Evolutionary conservation across 2,888 invertebrate genomes (phyloP), one percentile per base, ranked within the genome.

Genomic region (Nasonovia ribisnigri): DNA sequence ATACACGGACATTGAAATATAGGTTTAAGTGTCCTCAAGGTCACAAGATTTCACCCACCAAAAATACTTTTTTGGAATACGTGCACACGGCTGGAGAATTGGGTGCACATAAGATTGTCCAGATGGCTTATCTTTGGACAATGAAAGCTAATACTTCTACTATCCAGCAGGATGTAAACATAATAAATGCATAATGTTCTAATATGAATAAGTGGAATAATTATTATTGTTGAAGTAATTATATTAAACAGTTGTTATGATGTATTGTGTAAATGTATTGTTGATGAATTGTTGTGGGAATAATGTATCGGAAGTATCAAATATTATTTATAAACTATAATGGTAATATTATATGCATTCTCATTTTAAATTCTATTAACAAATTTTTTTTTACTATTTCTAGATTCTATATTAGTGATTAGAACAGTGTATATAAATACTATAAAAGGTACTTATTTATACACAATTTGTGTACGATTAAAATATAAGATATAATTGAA

Each of bases 51-150:
- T 87, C 48, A 6, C 48, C 87, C 29, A 87, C 48, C 42, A 29
- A 3, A 46, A 87, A 87, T 46, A n/a, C 26, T 6, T 87, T 87
- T 46, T 46, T 87, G 26, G 48, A 87, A 87, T 46, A 87, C 8
- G 87, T 46, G 11, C 87, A 87, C 42, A 87, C 87, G 3, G 87
- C 87, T 87, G 87, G 87, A 84, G 87, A 29, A 24, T 90, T 24
- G 86, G 84, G 36, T 46, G 48, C 24, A 86, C 90, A 87, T 46
- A 46, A 86, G 86, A 86, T 46, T 86, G 46, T 86, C 13, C 86
- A 86, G 46, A 86, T 86, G 46, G 46, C 46, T 42, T 86, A 86
- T 86, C 86, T 86, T 86, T 86, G 86, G 86, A 43, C 11, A 86
- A 86, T 43, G 20, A 86, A 86, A 86, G 86, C 46, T 46, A 86